These are phyloP conservation scores for Brachymystax lenok DNA, from an alignment of 2,797 vertebrate genomes.

Conservation along the genomic window DNA sequence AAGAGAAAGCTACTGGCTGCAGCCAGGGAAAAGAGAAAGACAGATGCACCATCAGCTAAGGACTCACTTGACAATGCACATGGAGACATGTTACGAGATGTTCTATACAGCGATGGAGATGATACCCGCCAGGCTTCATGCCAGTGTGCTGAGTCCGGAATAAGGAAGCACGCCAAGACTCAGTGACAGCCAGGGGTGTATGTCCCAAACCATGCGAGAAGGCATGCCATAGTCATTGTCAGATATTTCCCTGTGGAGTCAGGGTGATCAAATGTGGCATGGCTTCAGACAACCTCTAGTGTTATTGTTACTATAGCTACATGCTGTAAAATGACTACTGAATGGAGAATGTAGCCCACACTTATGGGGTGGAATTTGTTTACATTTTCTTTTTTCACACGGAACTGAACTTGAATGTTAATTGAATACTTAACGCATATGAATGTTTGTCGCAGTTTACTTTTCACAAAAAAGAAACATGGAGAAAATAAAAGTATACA, in stretches of 20 bases:
- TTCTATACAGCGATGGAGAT: background rate
- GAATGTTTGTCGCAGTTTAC: slow-evolving; percentile 54
- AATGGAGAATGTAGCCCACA: slow-evolving; percentile 1
- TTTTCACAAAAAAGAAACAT: slow-evolving; percentile 51
- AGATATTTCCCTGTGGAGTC: slow-evolving; percentile 11
- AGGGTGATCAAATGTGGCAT: slow-evolving; percentile 24
- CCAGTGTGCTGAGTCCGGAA: background rate
- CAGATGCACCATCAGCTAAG: slow-evolving; percentile 91
- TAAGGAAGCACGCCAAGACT: background rate
- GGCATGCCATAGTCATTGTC: background rate
- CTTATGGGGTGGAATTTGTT: slow-evolving; percentile 44
- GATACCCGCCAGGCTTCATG: background rate
- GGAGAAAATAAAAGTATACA: slow-evolving; percentile 55
- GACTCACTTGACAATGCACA: background rate
- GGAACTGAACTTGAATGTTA: slow-evolving; percentile 56
- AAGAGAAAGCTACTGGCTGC: slow-evolving; percentile 86
- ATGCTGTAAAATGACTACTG: slow-evolving; percentile 52
- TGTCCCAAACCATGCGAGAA: background rate
- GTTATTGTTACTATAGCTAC: slow-evolving; percentile 21
- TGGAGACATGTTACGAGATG: slow-evolving; percentile 27
- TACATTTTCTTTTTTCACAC: slow-evolving; percentile 59
- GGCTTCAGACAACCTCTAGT: slow-evolving; percentile 18
- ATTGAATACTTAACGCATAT: slow-evolving; percentile 67
- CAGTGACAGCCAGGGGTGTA: slow-evolving; percentile 3
- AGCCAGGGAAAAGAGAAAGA: slow-evolving; percentile 81